A percentile compares a stretch with the other conserved stretches of the same genome.
phyloP scores from a whole-genome alignment of 1,140 invertebrate genomes.

The Pantala flavescens region DNA sequence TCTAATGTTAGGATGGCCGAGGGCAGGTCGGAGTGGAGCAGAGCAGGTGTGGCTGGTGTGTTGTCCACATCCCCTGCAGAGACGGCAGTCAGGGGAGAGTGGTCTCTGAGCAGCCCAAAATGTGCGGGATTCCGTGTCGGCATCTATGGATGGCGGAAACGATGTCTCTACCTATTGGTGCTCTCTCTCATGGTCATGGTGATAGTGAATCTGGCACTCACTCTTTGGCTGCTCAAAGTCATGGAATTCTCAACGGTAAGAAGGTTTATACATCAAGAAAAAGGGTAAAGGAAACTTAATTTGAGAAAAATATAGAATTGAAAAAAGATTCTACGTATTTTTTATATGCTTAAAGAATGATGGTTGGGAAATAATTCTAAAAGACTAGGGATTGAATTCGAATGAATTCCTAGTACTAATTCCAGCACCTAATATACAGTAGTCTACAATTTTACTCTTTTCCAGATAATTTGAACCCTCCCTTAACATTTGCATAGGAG shows the following conservation, averaged over 20 bases:
- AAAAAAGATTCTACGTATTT: no score
- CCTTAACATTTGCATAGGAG: no score
- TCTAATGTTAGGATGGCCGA: not conserved
- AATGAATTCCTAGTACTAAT: no score
- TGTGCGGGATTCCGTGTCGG: constrained; percentile 44
- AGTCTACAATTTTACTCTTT: no score
- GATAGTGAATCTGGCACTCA: constrained; percentile 83
- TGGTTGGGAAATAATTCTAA: no score
- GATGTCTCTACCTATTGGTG: constrained; percentile 77
- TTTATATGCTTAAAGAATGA: no score
- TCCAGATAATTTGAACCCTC: no score
- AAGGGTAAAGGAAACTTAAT: no score
- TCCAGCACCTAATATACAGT: no score
- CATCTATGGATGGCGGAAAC: constrained; percentile 90
- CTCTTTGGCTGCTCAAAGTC: constrained; percentile 89
- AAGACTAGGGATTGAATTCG: no score
- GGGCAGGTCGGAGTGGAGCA: not conserved
- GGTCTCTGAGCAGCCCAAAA: not conserved
- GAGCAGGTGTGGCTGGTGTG: not conserved
- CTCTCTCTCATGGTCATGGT: constrained; percentile 75
- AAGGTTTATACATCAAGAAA: constrained; percentile 2
- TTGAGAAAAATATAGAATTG: no score
- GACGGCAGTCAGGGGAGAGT: not conserved
- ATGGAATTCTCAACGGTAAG: constrained; percentile 87
- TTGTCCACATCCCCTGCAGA: not conserved